Evolutionary conservation across 92 coral and sea anemone genomes (phyloP).

Genomic region (Hydrozoanthus gracilis): DNA sequence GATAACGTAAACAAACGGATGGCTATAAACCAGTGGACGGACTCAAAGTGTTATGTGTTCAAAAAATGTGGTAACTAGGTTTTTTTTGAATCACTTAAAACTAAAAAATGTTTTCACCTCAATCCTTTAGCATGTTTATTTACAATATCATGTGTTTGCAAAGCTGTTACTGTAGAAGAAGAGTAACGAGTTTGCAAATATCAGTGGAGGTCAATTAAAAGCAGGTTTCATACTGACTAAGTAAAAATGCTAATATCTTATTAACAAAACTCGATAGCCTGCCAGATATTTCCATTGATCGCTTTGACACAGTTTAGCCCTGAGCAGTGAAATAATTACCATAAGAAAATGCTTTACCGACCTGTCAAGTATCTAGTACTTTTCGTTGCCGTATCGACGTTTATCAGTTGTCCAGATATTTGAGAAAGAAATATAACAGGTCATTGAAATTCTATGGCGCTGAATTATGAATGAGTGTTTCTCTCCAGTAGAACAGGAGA

Average conservation of each 20-base stretch:
- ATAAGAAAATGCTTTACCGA: background rate
- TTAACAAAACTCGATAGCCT: background rate
- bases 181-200: background rate
- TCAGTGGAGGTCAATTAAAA: background rate
- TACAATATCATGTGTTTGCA: too few relatives aligned
- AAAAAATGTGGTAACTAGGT: too few relatives aligned
- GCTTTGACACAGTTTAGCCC: background rate
- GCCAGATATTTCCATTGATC: background rate
- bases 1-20: too few relatives aligned
- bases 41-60: too few relatives aligned
- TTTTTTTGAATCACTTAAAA: too few relatives aligned
- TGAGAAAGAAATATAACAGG: background rate
- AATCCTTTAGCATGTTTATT: too few relatives aligned
- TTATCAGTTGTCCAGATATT: background rate
- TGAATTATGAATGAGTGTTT: slow-evolving; percentile 1
- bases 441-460: background rate
- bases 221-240: background rate
- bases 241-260: background rate
- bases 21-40: too few relatives aligned
- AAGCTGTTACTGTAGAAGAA: background rate
- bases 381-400: background rate
- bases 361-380: background rate
- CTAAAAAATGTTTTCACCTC: too few relatives aligned
- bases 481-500: background rate
- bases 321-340: background rate